Conservation (phyloP, 2,113 vertebrate species). For the Sylvia atricapilla region DNA sequence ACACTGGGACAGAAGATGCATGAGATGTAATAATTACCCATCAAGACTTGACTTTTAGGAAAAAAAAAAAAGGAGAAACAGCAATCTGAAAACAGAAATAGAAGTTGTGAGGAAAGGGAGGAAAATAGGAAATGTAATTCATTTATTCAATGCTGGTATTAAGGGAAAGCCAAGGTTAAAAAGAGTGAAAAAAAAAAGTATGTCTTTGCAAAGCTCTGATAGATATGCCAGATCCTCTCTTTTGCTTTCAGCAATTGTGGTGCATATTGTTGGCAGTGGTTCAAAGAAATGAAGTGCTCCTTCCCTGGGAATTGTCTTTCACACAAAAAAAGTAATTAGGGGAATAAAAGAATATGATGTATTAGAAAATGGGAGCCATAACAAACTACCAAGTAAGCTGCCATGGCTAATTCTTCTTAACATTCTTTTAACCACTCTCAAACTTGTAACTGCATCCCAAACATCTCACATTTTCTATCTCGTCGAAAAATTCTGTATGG, state of each 20-base stretch:
- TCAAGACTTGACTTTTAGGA: constrained; percentile 8
- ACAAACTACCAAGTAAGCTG: constrained; percentile 52
- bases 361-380: constrained; percentile 67
- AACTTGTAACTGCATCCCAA: constrained; percentile 42
- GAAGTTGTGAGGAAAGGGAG: constrained; percentile 46
- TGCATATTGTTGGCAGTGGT: constrained; percentile 58
- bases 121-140: constrained; percentile 53
- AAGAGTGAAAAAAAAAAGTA: constrained; percentile 11
- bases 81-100: constrained; percentile 60
- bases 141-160: constrained; percentile 60
- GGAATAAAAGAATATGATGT: constrained; percentile 59
- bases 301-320: constrained; percentile 72
- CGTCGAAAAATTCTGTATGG: neutral
- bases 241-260: constrained; percentile 55
- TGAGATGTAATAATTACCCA: constrained; percentile 68
- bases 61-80: constrained; percentile 31
- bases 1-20: constrained; percentile 56
- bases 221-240: constrained; percentile 62
- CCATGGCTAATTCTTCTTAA: constrained; percentile 60
- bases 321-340: constrained; percentile 56
- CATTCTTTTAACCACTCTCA: constrained; percentile 23
- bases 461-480: constrained; percentile 31
- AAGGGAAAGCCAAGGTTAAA: constrained; percentile 67
- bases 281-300: constrained; percentile 63
- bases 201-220: constrained; percentile 64